Evolutionary conservation across 1,140 invertebrate genomes (phyloP), one percentile per base, ranked within the genome.

Genomic region (Zaprionus kolodkinae): DNA sequence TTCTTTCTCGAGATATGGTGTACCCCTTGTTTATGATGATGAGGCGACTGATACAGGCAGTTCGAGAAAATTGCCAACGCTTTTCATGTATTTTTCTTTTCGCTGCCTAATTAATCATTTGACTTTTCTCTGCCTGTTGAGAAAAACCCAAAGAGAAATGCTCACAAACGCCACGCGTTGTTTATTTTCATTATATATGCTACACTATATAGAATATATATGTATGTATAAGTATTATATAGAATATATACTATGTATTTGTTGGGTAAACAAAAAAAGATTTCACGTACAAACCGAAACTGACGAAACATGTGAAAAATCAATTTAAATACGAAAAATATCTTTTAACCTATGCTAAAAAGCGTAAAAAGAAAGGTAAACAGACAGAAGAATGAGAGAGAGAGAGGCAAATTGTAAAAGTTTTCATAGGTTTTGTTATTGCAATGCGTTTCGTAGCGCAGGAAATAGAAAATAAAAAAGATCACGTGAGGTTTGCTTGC

Each of bases 241-340:
- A n/a, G 12, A 0, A 15, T 33, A 33, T 25, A 25, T 50, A 13
- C 40, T 61, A 48, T 52, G 27, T 52, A 33, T 17, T 56, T 33
- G 33, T 57, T 81, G 81, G 30, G 33, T 82, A 86, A 86, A 86
- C 82, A 88, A 88, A 83, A 64, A 61, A 50, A 64, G 74, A 78
- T 81, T 76, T 78, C 62, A 67, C 64, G 80, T 81, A 72, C 50
- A n/a, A 30, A 21, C 21, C 33, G 52, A 25, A 52, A 67, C 75
- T 79, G 72, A 76, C 76, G 79, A 84, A 87, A 87, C 80, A 88
- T 78, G 73, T 78, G 73, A 88, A 84, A 87, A 83, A 74, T 83
- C 56, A 83, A 88, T 88, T 75, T 80, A 60, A 72, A 76, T 72
- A 77, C 65, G 35, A 70, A 70, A 54, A 70, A 54, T 64, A 69